Conservation (phyloP, 2,113 vertebrate species). For the Macquaria australasica region DNA sequence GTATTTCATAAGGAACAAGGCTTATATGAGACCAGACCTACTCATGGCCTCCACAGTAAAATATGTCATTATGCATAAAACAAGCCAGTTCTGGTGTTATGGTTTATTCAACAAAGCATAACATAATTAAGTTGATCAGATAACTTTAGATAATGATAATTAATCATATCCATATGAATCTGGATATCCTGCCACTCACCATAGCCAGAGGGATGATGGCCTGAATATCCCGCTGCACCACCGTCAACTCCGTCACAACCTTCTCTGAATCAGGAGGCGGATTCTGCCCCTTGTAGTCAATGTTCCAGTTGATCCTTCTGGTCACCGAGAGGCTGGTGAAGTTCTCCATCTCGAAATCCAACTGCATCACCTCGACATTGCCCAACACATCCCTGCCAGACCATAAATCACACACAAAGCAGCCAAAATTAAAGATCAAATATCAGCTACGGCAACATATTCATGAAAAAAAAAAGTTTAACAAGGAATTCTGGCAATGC, state of each 20-base stretch:
- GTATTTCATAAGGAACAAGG: not conserved
- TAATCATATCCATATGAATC: not conserved
- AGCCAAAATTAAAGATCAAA: not conserved
- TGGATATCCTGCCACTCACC: constrained; percentile 84
- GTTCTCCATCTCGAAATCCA: constrained; percentile 99
- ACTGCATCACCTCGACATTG: constrained; percentile 94
- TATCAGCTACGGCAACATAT: constrained; percentile 1
- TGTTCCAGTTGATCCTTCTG: constrained; percentile 98
- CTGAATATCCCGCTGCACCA: constrained; percentile 95
- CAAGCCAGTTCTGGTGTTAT: not conserved
- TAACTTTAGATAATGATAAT: not conserved
- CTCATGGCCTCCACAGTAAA: not conserved
- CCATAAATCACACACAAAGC: constrained; percentile 8
- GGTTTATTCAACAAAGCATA: not conserved
- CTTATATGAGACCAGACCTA: not conserved
- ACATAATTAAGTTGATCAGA: not conserved
- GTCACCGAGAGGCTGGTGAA: constrained; percentile 99
- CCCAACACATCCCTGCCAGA: constrained; percentile 85
- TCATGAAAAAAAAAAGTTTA: not conserved
- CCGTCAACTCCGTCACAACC: constrained; percentile 95
- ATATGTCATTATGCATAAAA: not conserved
- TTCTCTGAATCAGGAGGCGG: constrained; percentile 92
- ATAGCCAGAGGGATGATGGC: constrained; percentile 97
- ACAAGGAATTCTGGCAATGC: not conserved
- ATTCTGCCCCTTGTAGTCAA: constrained; percentile 93